Evolutionary conservation across 2,888 invertebrate genomes (phyloP).

Genomic region (Torymus tubicola): DNA sequence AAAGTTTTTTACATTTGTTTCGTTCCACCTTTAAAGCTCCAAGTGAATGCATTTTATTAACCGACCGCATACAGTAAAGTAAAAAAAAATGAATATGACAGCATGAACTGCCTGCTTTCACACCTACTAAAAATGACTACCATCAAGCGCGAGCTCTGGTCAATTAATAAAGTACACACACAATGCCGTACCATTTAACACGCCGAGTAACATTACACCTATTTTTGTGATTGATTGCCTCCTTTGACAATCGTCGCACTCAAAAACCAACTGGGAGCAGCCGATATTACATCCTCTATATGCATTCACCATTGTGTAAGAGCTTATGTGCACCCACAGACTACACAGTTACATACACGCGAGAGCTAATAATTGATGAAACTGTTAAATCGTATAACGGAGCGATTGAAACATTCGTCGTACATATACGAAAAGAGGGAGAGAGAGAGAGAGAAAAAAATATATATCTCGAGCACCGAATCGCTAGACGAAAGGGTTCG

Average conservation of each 20-base stretch:
- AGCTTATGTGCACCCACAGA: not conserved
- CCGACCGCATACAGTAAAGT: too few relatives aligned
- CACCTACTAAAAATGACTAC: not conserved
- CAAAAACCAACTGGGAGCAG: too few relatives aligned
- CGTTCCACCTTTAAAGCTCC: too few relatives aligned
- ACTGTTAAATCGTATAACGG: constrained; percentile 28
- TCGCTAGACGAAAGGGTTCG: not conserved
- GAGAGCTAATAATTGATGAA: constrained; percentile 44
- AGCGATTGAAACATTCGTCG: constrained; percentile 15
- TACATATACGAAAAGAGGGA: not conserved
- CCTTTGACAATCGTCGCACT: constrained; percentile 15
- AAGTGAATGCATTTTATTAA: too few relatives aligned
- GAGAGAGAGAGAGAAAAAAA: not conserved
- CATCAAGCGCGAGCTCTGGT: constrained; percentile 6
- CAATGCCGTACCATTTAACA: constrained; percentile 38
- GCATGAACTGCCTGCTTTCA: not conserved
- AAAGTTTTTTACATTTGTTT: too few relatives aligned
- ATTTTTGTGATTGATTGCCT: constrained; percentile 29
- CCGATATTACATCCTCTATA: constrained; percentile 21
- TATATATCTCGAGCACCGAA: constrained; percentile 33
- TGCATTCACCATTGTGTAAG: not conserved
- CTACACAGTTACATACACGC: not conserved
- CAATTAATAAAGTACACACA: constrained; percentile 18
- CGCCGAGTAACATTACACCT: constrained; percentile 42
- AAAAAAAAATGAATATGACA: too few relatives aligned